Conservation (phyloP, 2,888 invertebrate genomes). For the Megastigmus dorsalis region DNA sequence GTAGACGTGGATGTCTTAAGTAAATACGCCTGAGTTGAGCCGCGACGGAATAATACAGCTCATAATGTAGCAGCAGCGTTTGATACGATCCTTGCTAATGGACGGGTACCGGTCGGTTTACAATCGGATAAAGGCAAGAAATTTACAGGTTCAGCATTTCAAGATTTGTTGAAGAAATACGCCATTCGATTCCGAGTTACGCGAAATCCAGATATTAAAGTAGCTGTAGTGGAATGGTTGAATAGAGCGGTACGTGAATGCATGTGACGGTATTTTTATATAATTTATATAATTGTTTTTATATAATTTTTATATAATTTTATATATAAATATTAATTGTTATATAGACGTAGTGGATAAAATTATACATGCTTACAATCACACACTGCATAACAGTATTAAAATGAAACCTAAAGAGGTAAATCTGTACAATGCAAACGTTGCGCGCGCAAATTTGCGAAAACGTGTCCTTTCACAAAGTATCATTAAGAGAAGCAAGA, state of each 20-base stretch:
- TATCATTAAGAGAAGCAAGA: not conserved
- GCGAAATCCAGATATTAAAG: slow-evolving; percentile 51
- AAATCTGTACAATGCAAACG: slow-evolving; percentile 24
- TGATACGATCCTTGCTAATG: slow-evolving; percentile 52
- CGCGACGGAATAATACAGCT: no score
- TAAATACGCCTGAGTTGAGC: no score
- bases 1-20: no score
- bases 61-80: no score
- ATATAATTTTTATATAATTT: no score
- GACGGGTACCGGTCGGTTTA: slow-evolving; percentile 29
- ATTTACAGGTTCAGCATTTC: slow-evolving; percentile 54
- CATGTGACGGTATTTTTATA: slow-evolving; percentile 54
- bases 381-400: slow-evolving; percentile 54
- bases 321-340: slow-evolving; percentile 41
- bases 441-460: slow-evolving; percentile 21
- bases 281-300: no score
- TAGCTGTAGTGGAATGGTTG: slow-evolving; percentile 44
- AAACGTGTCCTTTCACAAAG: no score
- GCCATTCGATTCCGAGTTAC: slow-evolving; percentile 46
- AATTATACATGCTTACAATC: slow-evolving; percentile 60
- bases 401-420: slow-evolving; percentile 32
- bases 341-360: slow-evolving; percentile 58
- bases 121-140: slow-evolving; percentile 61
- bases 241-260: slow-evolving; percentile 48
- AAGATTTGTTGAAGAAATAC: slow-evolving; percentile 6